Base-by-base conservation (phyloP, 2,113 vertebrate species). In the Pangasianodon gigas region DNA sequence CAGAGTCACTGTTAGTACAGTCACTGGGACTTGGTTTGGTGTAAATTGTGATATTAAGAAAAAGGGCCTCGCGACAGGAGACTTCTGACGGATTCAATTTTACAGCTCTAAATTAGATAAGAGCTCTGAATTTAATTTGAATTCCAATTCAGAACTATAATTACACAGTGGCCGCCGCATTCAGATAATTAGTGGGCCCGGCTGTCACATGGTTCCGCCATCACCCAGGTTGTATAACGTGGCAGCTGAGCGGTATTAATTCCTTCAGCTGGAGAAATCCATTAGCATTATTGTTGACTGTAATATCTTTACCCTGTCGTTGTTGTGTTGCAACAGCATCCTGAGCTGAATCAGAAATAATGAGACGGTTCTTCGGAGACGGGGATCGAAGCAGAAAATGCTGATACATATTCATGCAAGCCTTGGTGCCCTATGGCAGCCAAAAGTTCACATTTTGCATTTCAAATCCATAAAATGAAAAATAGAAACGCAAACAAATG, bases 121-220 rank as follows among this genome's bases (percentile, higher is more conserved):
- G 87, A 92, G 82, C 74, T 79, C 86, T 71, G 89, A 87, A 86
- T 94, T 93, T 82, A 91, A 93, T 94, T 94, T 62, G 9, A 88
- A 91, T 93, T 92, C 90, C 93, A 87, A 92, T 93, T 93, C 91
- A 85, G 89, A 89, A 51, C 82, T 32, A 29, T 91, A 93, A 93
- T 94, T 92, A 89, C 87, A 79, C 80, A 0, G 62, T 79, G 88
- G 89, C 58, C 84, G 62, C 37, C 46, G 41, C 89, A 74, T 62
- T 41, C 88, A 77, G 91, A 92, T 93, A 93, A 93, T 93, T 92
- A 91, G 52, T 37, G 26, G 60, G 51, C 44, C 29, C 14, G 58
- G 90, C 46, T 62, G 58, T 80, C 24, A 44, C 16, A 16, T 51
- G 56, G 41, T 32, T 62, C 71, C 48, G 71, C 54, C 83, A 11